Evolutionary conservation across 2,888 invertebrate species (phyloP).

Genomic region (Dichetophora obliterata): DNA sequence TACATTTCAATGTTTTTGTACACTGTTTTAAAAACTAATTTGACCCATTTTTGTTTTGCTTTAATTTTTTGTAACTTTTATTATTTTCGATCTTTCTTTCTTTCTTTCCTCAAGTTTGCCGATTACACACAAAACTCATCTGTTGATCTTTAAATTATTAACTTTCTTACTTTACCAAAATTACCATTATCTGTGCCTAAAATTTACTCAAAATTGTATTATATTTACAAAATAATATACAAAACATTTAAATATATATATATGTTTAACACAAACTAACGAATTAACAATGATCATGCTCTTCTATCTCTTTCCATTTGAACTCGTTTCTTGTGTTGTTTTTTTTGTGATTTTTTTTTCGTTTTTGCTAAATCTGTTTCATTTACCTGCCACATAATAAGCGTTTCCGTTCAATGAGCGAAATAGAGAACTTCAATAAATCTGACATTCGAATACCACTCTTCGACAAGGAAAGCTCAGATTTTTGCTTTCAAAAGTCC

Average conservation of each 20-base stretch:
- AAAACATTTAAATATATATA: slow-evolving; percentile 5
- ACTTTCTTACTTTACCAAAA: background rate
- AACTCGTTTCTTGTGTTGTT: slow-evolving; percentile 43
- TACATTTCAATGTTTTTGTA: slow-evolving; percentile 3
- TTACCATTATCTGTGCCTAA: slow-evolving; percentile 29
- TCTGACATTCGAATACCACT: slow-evolving; percentile 74
- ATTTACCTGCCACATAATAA: slow-evolving; percentile 49
- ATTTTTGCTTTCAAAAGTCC: slow-evolving; percentile 81
- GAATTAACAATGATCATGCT: slow-evolving; percentile 21
- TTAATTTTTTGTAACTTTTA: background rate
- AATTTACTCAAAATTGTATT: slow-evolving; percentile 24
- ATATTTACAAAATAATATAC: slow-evolving; percentile 28
- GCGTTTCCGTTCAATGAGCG: slow-evolving; percentile 72
- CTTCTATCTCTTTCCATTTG: slow-evolving; percentile 26
- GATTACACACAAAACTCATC: slow-evolving; percentile 29
- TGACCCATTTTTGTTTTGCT: background rate
- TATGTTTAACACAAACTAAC: slow-evolving; percentile 27
- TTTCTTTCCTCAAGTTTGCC: slow-evolving; percentile 16
- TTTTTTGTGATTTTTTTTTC: slow-evolving; percentile 26
- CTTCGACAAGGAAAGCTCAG: slow-evolving; percentile 81
- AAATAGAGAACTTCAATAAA: slow-evolving; percentile 70
- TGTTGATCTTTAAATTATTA: slow-evolving; percentile 28
- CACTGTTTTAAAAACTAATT: slow-evolving; percentile 18
- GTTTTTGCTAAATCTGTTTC: slow-evolving; percentile 35
- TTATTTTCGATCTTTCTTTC: background rate